Conservation (phyloP, 1,140 invertebrate genomes). For the Chrysomallon squamiferum region DNA sequence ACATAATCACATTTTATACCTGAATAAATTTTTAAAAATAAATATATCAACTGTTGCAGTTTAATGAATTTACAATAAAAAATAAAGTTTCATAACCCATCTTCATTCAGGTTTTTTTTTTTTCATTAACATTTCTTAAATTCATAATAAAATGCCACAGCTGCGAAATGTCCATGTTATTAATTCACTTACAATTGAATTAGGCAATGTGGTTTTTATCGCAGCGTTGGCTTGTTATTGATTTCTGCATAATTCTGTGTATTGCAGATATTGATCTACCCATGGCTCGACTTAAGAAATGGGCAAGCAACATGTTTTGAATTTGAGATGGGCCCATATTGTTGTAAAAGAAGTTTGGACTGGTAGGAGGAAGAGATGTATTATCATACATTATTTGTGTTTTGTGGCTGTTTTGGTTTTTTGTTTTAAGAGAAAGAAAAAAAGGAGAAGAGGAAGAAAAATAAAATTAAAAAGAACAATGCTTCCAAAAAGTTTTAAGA, state of each 20-base stretch:
- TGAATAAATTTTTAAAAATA: too few species aligned
- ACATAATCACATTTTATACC: too few species aligned
- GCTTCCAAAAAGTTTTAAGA: background rate
- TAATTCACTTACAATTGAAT: background rate
- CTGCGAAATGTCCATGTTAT: background rate
- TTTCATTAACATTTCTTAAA: too few species aligned
- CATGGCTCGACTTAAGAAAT: conserved; percentile 29
- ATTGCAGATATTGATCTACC: conserved; percentile 42
- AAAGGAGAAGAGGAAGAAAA: background rate
- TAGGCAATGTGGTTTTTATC: background rate
- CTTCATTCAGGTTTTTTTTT: too few species aligned
- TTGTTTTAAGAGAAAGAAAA: background rate
- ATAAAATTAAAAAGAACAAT: background rate
- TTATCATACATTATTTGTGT: background rate
- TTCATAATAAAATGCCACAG: too few species aligned
- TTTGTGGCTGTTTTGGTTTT: background rate
- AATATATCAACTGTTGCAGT: too few species aligned
- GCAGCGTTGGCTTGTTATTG: background rate
- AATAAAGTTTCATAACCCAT: too few species aligned
- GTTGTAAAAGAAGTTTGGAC: conserved; percentile 9
- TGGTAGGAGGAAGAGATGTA: conserved; percentile 16
- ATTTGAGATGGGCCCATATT: conserved; percentile 22
- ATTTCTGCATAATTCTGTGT: background rate
- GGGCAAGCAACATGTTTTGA: conserved; percentile 28
- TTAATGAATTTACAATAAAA: too few species aligned